Evolutionary conservation across 2,797 vertebrate genomes (phyloP), one percentile per base, ranked within the genome.

Genomic region (Harpagifer antarcticus): DNA sequence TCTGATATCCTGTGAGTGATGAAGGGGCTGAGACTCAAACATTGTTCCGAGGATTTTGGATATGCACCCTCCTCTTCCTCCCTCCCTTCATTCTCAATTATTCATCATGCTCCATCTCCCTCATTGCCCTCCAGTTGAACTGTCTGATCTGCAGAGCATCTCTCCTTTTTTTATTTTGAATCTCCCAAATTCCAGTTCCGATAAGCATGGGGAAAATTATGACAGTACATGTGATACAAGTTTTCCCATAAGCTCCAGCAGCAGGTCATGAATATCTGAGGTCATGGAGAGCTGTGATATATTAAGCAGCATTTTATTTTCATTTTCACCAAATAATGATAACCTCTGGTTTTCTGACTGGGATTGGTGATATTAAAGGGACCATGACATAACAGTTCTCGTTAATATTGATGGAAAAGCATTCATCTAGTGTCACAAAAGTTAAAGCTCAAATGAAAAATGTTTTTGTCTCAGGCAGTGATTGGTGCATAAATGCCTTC

Each of bases 71-170:
- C 79, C 57, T 15, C 45, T 74, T 27, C 60, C 59, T 37, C 53
- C 47, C 64, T 63, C 20, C 52, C 71, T 79, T 79, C 64, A 67
- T 59, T 57, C 68, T 86, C 69, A 77, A 59, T 83, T 82, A 86
- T 89, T 91, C 68, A 85, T 81, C 82, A 79, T 54, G 76, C 79
- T 79, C 80, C 52, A 60, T 83, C 76, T 85, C 71, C 76, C 44
- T 77, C 50, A 16, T 57, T 86, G 76, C 72, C 88, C 84, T 88
- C 69, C 61, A 72, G 47, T 63, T 91, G 88, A 92, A 86, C 88
- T 50, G 66, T 81, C 82, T 91, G 86, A 91, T 78, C 80, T 70
- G 69, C 57, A 69, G 33, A 79, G 71, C 55, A 19, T 79, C 68
- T 68, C 77, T 56, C 55, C 45, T 27, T 20, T 19, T 31, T 47